phyloP scores from a whole-genome alignment of 2,888 invertebrate species.

The Lamellibrachia satsuma region DNA sequence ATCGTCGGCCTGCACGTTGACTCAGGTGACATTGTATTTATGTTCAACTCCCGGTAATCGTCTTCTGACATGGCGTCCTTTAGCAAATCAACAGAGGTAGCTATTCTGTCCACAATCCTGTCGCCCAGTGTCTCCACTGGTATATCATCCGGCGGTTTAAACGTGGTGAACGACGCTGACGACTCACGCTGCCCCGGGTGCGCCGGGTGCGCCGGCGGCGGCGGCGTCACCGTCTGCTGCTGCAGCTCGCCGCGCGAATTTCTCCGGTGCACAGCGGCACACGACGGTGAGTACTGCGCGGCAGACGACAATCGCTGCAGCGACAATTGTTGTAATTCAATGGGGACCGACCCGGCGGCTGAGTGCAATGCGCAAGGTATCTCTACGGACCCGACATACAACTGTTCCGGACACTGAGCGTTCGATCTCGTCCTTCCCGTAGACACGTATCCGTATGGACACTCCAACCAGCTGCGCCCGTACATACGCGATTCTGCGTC shows the following conservation, averaged over 20 bases:
- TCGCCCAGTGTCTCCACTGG: not conserved
- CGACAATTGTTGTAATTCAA: slow-evolving; percentile 1
- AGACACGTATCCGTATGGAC: not conserved
- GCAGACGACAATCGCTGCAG: slow-evolving; percentile 7
- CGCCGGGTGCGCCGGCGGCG: not conserved
- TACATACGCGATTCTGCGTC: not conserved
- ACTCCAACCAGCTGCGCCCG: not conserved
- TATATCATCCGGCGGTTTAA: not conserved
- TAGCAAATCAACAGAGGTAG: not conserved
- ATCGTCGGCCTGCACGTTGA: not conserved
- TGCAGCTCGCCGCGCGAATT: not conserved
- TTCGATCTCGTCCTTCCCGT: not conserved
- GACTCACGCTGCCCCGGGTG: not conserved
- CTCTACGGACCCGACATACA: not conserved
- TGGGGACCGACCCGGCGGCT: slow-evolving; percentile 3
- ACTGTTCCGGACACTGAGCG: not conserved
- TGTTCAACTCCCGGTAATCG: not conserved
- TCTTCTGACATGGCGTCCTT: not conserved
- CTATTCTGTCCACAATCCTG: not conserved
- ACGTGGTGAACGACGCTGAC: not conserved
- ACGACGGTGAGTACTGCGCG: not conserved
- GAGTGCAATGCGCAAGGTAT: not conserved
- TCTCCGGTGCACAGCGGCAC: slow-evolving; percentile 3
- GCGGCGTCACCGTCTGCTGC: not conserved
- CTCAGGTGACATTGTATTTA: not conserved